Conservation (phyloP, 2,888 invertebrate genomes). For the Hypselothyrea guttata region DNA sequence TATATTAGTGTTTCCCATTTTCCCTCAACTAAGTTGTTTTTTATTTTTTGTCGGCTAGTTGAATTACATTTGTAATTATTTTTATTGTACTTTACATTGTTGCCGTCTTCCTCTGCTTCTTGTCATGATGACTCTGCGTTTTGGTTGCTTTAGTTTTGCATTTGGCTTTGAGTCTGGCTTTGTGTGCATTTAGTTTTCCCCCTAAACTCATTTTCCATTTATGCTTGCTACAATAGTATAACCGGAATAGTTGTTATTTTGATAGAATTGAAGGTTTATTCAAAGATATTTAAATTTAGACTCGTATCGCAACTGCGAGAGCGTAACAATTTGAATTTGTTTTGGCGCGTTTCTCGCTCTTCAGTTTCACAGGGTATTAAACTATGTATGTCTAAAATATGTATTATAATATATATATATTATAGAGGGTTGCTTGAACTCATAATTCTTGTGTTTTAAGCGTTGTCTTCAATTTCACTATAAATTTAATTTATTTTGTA, state of each 20-base stretch:
- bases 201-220: background rate
- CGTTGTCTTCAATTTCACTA: too few species aligned
- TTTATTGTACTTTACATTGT: constrained; percentile 49
- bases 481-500: too few species aligned
- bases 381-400: background rate
- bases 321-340: constrained; percentile 27
- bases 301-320: constrained; percentile 29
- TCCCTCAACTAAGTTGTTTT: constrained; percentile 13
- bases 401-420: background rate
- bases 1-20: constrained; percentile 38
- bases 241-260: too few species aligned
- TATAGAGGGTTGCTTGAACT: background rate
- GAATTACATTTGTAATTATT: constrained; percentile 72
- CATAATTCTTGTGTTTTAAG: background rate
- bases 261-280: constrained; percentile 1
- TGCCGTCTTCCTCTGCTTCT: constrained; percentile 23
- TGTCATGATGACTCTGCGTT: constrained; percentile 70
- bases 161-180: background rate
- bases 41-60: constrained; percentile 36
- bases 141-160: constrained; percentile 25
- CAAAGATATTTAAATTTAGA: constrained; percentile 20
- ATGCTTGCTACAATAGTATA: constrained; percentile 3
- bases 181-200: background rate
- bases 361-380: too few species aligned
- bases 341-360: constrained; percentile 29